These are phyloP conservation scores for Thaumetopoea pityocampa DNA, from an alignment of 1,140 invertebrate genomes.

Conservation along the genomic window DNA sequence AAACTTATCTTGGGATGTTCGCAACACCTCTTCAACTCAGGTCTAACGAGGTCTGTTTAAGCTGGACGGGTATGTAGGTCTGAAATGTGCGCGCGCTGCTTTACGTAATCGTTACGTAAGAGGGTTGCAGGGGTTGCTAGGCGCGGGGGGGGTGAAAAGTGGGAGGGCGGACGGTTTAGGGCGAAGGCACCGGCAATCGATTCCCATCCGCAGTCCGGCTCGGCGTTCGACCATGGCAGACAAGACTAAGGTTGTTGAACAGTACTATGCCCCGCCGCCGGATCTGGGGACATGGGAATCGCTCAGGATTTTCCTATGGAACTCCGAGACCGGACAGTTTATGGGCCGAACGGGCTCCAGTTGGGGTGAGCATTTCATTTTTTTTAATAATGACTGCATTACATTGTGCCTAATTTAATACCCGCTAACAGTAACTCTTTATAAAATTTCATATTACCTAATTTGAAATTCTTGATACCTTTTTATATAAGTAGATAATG, in stretches of 20 bases:
- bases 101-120: slow-evolving; percentile 71
- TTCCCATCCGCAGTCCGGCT: slow-evolving; percentile 64
- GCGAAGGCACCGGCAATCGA: slow-evolving; percentile 62
- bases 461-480: too few relatives aligned
- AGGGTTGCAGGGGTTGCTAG: slow-evolving; percentile 48
- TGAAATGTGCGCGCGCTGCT: slow-evolving; percentile 55
- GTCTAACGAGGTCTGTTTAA: slow-evolving; percentile 14
- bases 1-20: too few relatives aligned
- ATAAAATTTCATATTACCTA: too few relatives aligned
- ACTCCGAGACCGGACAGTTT: slow-evolving; percentile 91
- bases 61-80: slow-evolving; percentile 33
- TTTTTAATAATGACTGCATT: slow-evolving; percentile 4
- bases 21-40: too few relatives aligned
- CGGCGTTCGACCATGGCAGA: slow-evolving; percentile 80
- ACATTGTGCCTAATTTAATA: too few relatives aligned
- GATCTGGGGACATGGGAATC: slow-evolving; percentile 90
- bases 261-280: slow-evolving; percentile 86
- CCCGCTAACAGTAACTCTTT: too few relatives aligned
- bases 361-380: slow-evolving; percentile 86
- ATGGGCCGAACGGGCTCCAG: slow-evolving; percentile 90
- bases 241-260: slow-evolving; percentile 82
- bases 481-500: too few relatives aligned
- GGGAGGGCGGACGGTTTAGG: slow-evolving; percentile 32
- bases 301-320: slow-evolving; percentile 90
- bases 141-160: slow-evolving; percentile 28